Percentiles rank a stretch among this genome's conserved stretches.
Conservation (phyloP, 2,888 invertebrate species). For the Platynereis dumerilii region DNA sequence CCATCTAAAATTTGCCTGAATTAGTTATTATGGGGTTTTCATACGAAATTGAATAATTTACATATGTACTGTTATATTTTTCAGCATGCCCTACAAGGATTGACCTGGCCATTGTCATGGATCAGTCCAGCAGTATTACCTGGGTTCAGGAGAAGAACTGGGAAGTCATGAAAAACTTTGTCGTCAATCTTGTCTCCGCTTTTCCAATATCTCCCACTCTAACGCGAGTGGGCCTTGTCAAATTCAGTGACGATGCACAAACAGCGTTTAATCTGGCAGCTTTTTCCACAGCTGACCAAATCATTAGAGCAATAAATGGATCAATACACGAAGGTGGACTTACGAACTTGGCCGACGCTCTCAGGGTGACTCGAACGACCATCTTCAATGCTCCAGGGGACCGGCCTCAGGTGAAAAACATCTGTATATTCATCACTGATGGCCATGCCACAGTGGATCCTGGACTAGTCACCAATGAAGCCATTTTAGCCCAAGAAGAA, state of each 20-base stretch:
- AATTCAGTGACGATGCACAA: conserved; percentile 27
- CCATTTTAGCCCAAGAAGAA: not conserved
- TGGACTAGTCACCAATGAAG: not conserved
- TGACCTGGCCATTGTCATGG: conserved; percentile 20
- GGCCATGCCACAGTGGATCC: conserved; percentile 39
- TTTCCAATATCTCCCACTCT: conserved; percentile 20
- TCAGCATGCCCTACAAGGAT: conserved; percentile 14
- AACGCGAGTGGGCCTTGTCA: conserved; percentile 23
- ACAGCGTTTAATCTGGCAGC: conserved; percentile 25
- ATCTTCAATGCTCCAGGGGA: conserved; percentile 20
- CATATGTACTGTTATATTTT: too few relatives aligned
- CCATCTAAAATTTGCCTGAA: too few relatives aligned
- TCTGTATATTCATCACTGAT: conserved; percentile 20
- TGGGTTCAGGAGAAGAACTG: conserved; percentile 10
- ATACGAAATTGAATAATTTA: too few relatives aligned
- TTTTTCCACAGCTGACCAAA: not conserved
- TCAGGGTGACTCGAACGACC: conserved; percentile 27
- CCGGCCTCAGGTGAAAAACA: conserved; percentile 13
- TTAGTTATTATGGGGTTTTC: too few relatives aligned
- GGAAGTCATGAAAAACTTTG: conserved; percentile 25
- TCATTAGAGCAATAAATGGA: conserved; percentile 9
- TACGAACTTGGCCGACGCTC: conserved; percentile 32
- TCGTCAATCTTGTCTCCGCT: conserved; percentile 19
- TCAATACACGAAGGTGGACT: conserved; percentile 17
- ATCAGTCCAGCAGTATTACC: conserved; percentile 13